Evolutionary conservation across 2,797 vertebrate genomes (phyloP).

Genomic region (Pitangus sulphuratus): DNA sequence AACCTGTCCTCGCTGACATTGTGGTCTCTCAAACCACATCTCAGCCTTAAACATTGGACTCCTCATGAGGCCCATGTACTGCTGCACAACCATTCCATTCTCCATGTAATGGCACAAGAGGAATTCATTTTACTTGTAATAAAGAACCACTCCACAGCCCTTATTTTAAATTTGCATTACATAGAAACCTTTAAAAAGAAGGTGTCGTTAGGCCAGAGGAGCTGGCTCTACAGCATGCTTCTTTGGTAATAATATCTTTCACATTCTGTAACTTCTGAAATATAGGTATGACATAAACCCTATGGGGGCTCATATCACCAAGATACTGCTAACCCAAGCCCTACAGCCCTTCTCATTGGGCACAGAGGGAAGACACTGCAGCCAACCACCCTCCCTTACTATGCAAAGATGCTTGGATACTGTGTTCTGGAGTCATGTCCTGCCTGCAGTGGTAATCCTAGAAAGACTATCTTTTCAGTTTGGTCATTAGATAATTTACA

Average conservation of each 20-base stretch:
- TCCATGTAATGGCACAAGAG: not conserved
- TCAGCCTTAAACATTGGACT: not conserved
- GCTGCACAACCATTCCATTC: not conserved
- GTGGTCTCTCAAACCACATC: not conserved
- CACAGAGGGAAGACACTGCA: slow-evolving; percentile 43
- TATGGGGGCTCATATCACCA: slow-evolving; percentile 84
- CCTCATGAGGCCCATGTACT: not conserved
- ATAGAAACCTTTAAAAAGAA: slow-evolving; percentile 84
- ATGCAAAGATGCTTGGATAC: slow-evolving; percentile 86
- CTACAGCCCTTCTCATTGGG: slow-evolving; percentile 84
- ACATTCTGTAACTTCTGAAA: slow-evolving; percentile 92
- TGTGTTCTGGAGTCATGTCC: slow-evolving; percentile 76
- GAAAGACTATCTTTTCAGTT: slow-evolving; percentile 85
- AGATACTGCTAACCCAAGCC: slow-evolving; percentile 80
- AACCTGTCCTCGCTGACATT: not conserved
- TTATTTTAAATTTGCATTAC: slow-evolving; percentile 81
- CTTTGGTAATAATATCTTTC: slow-evolving; percentile 90
- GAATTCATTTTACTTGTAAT: slow-evolving; percentile 46
- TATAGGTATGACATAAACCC: slow-evolving; percentile 97
- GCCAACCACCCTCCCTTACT: slow-evolving; percentile 81
- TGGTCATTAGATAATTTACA: slow-evolving; percentile 87
- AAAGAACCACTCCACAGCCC: slow-evolving; percentile 56
- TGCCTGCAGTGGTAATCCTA: slow-evolving; percentile 85
- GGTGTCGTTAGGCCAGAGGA: slow-evolving; percentile 81
- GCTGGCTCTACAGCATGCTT: slow-evolving; percentile 86